Percentiles rank a stretch among this genome's conserved stretches.
Conservation (phyloP, 2,888 invertebrate genomes). For the Drosophila emarginata region DNA sequence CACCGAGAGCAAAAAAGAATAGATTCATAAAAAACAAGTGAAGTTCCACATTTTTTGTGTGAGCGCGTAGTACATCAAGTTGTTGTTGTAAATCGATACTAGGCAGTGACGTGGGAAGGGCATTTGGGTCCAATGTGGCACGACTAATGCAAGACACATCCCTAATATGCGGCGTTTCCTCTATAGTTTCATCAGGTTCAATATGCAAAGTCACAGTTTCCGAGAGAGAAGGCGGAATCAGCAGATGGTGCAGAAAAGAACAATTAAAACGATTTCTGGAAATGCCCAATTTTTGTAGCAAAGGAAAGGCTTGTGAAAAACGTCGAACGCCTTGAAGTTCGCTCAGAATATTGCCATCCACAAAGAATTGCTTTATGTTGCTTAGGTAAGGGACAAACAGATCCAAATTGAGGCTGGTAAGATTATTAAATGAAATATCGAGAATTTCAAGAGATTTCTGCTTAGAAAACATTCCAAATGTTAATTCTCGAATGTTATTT, state of each 20-base stretch:
- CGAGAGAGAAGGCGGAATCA: constrained; percentile 75
- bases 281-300: constrained; percentile 77
- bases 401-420: constrained; percentile 82
- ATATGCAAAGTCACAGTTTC: constrained; percentile 76
- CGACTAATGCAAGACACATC: constrained; percentile 78
- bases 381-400: constrained; percentile 80
- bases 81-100: constrained; percentile 57
- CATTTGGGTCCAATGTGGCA: constrained; percentile 10
- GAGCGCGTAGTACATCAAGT: constrained; percentile 62
- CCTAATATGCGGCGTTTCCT: constrained; percentile 80
- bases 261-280: constrained; percentile 81
- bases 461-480: constrained; percentile 82
- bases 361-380: constrained; percentile 75
- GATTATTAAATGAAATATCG: constrained; percentile 84
- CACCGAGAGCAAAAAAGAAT: constrained; percentile 61
- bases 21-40: constrained; percentile 74
- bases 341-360: constrained; percentile 79
- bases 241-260: constrained; percentile 78
- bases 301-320: constrained; percentile 77
- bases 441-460: constrained; percentile 82
- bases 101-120: constrained; percentile 17
- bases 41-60: constrained; percentile 72
- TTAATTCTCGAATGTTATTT: constrained; percentile 71
- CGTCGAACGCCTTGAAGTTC: constrained; percentile 78
- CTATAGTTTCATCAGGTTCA: constrained; percentile 71